Evolutionary conservation across 2,797 vertebrate species (phyloP).

Genomic region (Rallus crepitans): DNA sequence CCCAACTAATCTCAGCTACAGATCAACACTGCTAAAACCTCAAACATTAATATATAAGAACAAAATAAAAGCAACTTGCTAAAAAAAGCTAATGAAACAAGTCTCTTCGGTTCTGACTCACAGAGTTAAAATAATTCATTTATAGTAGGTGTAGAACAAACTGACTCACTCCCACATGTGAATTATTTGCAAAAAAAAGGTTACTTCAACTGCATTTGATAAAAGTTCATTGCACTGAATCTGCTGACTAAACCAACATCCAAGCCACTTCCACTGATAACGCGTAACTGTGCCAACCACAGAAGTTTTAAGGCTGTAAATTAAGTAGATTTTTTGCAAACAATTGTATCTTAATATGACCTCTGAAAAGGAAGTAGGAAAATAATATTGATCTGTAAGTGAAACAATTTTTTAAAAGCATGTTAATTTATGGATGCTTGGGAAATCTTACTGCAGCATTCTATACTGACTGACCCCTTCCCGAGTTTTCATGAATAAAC

Average conservation of each 20-base stretch:
- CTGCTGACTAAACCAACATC: neutral
- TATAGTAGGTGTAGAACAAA: conserved; percentile 17
- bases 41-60: neutral
- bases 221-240: neutral
- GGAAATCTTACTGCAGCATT: neutral
- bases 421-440: neutral
- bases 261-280: neutral
- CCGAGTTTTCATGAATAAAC: neutral
- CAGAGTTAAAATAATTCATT: neutral
- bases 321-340: neutral
- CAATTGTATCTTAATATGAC: neutral
- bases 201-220: neutral
- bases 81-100: conserved; percentile 7
- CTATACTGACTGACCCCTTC: neutral
- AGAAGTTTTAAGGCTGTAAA: neutral
- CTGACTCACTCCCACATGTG: neutral
- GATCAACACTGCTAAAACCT: neutral
- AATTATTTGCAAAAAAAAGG: neutral
- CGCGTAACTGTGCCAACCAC: neutral
- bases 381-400: conserved; percentile 1
- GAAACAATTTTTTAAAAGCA: neutral
- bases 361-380: neutral
- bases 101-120: conserved; percentile 19
- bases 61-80: neutral
- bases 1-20: neutral